A percentile compares a stretch with the other conserved stretches of the same genome.
Conservation (phyloP, 2,888 invertebrate species). For the Aethes cnicana region DNA sequence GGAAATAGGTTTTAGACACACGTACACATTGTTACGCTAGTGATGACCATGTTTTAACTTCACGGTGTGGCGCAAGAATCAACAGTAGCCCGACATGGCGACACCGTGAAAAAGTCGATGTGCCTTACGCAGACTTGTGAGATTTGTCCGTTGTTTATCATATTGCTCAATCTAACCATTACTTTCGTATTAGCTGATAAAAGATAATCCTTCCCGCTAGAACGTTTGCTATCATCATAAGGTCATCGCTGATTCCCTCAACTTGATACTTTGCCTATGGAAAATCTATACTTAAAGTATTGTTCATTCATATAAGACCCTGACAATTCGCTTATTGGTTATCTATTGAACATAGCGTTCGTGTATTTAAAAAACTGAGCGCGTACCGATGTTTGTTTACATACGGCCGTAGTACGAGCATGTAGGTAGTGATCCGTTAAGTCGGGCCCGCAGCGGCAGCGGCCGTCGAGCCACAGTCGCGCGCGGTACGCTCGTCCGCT, state of each 20-base stretch:
- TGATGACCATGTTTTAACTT: constrained; percentile 21
- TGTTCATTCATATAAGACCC: neutral
- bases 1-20: too few relatives aligned
- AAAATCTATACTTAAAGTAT: neutral
- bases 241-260: constrained; percentile 6
- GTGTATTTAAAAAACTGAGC: constrained; percentile 2
- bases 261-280: too few relatives aligned
- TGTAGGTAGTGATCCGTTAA: constrained; percentile 68
- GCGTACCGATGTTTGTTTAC: constrained; percentile 67
- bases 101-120: constrained; percentile 40
- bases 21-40: constrained; percentile 29
- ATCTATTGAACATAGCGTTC: neutral
- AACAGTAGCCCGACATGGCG: constrained; percentile 37
- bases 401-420: constrained; percentile 68
- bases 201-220: constrained; percentile 7
- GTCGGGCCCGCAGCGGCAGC: constrained; percentile 42
- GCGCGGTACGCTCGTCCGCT: constrained; percentile 65
- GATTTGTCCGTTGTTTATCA: constrained; percentile 39
- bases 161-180: constrained; percentile 18
- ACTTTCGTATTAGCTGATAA: constrained; percentile 8
- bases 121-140: constrained; percentile 45
- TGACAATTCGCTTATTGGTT: neutral
- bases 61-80: constrained; percentile 32
- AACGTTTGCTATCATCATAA: constrained; percentile 1
- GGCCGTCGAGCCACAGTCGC: constrained; percentile 54